These are phyloP conservation scores for Onthophagus taurus DNA, from an alignment of 1,140 invertebrate species.

Conservation along the genomic window DNA sequence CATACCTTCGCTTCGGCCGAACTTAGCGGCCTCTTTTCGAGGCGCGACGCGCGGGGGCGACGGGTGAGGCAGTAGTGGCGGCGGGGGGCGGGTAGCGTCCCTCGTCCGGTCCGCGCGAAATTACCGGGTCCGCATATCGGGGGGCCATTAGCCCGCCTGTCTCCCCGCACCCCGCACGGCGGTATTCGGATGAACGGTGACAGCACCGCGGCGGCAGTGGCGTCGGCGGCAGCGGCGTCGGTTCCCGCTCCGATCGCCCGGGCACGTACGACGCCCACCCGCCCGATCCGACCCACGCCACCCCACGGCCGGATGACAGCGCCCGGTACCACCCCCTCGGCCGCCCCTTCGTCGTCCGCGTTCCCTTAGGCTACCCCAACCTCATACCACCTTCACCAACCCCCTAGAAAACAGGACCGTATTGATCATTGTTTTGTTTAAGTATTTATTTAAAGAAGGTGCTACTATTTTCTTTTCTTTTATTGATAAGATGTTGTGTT, in stretches of 20 bases:
- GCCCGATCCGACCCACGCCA: not conserved
- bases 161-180: too few species aligned
- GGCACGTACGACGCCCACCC: slow-evolving; percentile 7
- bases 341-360: slow-evolving; percentile 3
- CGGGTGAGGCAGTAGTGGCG: slow-evolving; percentile 10
- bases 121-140: slow-evolving; percentile 17
- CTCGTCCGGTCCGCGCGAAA: slow-evolving; percentile 20
- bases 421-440: too few species aligned
- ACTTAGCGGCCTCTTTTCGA: slow-evolving; percentile 7
- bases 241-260: slow-evolving; percentile 8
- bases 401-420: too few species aligned
- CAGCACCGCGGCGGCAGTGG: slow-evolving; percentile 8
- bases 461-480: too few species aligned
- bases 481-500: too few species aligned
- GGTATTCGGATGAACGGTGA: slow-evolving; percentile 12
- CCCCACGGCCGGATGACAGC: slow-evolving; percentile 6
- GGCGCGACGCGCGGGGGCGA: slow-evolving; percentile 9
- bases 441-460: too few species aligned
- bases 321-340: slow-evolving; percentile 4
- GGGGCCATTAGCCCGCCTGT: slow-evolving; percentile 16
- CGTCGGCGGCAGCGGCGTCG: slow-evolving; percentile 4
- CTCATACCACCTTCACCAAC: slow-evolving; percentile 7
- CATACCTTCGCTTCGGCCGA: too few species aligned
- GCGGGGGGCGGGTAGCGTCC: slow-evolving; percentile 12
- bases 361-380: slow-evolving; percentile 4